Conservation (phyloP, 2,113 vertebrate species). For the Amphiprion ocellaris region DNA sequence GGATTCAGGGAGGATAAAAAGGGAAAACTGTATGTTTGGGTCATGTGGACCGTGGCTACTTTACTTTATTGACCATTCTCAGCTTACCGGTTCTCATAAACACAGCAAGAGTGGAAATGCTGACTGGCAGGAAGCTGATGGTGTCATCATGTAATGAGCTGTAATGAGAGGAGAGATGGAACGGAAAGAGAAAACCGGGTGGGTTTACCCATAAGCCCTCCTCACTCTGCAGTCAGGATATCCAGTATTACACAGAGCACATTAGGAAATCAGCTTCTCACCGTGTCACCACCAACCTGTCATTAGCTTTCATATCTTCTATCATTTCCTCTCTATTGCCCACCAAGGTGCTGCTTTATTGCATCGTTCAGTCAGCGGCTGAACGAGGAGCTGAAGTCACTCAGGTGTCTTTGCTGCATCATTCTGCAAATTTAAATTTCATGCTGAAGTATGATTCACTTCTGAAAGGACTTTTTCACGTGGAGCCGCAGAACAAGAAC, state of each 20-base stretch:
- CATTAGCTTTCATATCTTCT: conserved; percentile 38
- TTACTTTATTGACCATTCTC: conserved; percentile 13
- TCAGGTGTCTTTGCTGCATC: conserved; percentile 32
- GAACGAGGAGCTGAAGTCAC: conserved; percentile 15
- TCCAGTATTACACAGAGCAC: conserved; percentile 52
- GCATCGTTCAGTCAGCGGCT: conserved; percentile 14
- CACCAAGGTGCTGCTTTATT: conserved; percentile 33
- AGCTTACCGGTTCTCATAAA: conserved; percentile 24
- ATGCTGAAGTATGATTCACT: conserved; percentile 1
- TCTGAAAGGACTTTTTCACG: conserved; percentile 44
- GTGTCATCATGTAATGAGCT: conserved; percentile 51
- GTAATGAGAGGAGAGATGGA: conserved; percentile 67
- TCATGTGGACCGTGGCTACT: neutral
- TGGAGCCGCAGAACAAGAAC: conserved; percentile 13
- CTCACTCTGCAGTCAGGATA: conserved; percentile 30
- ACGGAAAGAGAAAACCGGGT: conserved; percentile 46
- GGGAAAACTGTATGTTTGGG: too few species aligned
- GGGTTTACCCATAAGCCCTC: conserved; percentile 40
- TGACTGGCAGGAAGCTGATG: conserved; percentile 44
- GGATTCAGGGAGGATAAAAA: neutral
- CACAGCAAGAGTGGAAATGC: neutral
- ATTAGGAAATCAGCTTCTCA: conserved; percentile 60
- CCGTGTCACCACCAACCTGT: conserved; percentile 33
- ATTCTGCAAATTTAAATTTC: conserved; percentile 56
- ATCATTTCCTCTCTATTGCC: conserved; percentile 32